Percentiles rank a stretch among this genome's conserved stretches.
phyloP scores from a whole-genome alignment of 2,113 vertebrate genomes.

The Rallus limicola region DNA sequence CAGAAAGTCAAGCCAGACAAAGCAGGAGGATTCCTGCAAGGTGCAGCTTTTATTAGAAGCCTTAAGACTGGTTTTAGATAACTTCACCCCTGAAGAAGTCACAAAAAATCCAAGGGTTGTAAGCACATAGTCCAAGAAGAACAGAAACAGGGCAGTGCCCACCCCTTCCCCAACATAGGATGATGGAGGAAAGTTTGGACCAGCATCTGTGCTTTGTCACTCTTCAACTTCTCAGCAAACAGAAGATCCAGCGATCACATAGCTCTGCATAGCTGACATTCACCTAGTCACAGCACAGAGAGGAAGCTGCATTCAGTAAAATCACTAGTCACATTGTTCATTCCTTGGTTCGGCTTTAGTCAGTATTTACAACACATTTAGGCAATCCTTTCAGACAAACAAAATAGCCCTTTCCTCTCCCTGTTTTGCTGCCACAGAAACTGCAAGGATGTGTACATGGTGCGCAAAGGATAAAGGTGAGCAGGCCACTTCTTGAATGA shows the following conservation, averaged over 20 bases:
- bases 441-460: neutral
- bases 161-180: rapidly evolving
- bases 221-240: neutral
- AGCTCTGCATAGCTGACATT: neutral
- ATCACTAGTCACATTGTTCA: neutral
- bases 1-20: neutral
- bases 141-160: neutral
- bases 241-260: neutral
- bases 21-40: neutral
- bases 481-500: neutral
- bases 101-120: neutral
- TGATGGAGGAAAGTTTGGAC: neutral
- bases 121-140: neutral
- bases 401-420: neutral
- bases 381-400: neutral
- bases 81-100: neutral
- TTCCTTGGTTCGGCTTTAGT: neutral
- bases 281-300: neutral
- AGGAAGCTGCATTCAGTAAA: neutral
- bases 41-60: neutral
- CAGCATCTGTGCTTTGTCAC: neutral
- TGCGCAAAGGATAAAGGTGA: neutral
- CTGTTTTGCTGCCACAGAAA: neutral
- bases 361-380: neutral
- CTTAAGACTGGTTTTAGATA: neutral